phyloP scores from a whole-genome alignment of 2,888 invertebrate genomes.

The Aleiodes leptofemur region DNA sequence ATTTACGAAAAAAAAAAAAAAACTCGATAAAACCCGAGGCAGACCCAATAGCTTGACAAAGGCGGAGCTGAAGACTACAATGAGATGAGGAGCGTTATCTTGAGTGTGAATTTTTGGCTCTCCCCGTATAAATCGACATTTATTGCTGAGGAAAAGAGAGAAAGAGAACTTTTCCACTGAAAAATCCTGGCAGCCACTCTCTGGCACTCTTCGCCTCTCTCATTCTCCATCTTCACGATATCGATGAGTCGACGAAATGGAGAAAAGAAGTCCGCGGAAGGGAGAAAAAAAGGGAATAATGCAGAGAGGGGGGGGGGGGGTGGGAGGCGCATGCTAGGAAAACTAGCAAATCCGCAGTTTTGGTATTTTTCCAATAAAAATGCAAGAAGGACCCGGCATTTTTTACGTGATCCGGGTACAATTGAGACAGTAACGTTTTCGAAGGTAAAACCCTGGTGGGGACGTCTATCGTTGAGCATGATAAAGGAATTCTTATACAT shows the following conservation, averaged over 20 bases:
- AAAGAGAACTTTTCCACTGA: neutral
- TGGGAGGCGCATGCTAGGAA: conserved; percentile 5
- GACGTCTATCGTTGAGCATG: conserved; percentile 28
- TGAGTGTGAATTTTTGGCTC: conserved; percentile 22
- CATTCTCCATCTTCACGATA: conserved; percentile 16
- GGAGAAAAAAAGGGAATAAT: neutral
- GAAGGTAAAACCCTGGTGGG: conserved; percentile 18
- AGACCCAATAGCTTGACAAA: too few species aligned
- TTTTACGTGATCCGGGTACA: conserved; percentile 53
- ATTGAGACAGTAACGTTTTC: conserved; percentile 30
- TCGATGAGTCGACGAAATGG: conserved; percentile 51
- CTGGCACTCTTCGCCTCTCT: neutral
- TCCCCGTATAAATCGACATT: conserved; percentile 14
- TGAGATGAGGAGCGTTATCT: neutral
- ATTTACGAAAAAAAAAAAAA: too few species aligned
- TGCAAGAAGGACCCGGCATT: conserved; percentile 39
- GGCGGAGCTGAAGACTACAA: neutral
- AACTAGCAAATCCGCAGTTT: conserved; percentile 31
- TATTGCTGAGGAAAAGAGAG: neutral
- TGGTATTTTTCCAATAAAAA: conserved; percentile 44
- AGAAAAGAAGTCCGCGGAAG: conserved; percentile 38
- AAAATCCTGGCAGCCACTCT: conserved; percentile 22
- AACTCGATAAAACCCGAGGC: too few species aligned
- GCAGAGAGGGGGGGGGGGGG: neutral
- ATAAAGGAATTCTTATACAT: conserved; percentile 2